Evolutionary conservation across 2,888 invertebrate genomes (phyloP), one percentile per base, ranked within the genome.

Genomic region (Epirrhoe tristata): DNA sequence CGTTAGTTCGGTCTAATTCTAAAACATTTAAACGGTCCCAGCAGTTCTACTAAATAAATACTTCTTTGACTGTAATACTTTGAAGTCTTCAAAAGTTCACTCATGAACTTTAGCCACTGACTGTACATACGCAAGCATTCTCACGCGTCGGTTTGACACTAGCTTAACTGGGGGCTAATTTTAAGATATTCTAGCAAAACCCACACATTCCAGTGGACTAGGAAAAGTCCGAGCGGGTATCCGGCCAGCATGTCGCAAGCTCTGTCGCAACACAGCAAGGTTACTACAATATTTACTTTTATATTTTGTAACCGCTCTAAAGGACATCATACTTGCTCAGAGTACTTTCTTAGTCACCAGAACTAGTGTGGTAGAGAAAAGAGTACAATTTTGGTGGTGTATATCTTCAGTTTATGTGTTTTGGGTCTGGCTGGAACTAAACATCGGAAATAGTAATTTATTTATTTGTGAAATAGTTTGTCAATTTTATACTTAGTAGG

Each of bases 211-310:
- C 56, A 7, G n/a, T 14, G 54, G 63, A 69, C 70, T 73, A 74
- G 73, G 74, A 74, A 74, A 72, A 66, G 70, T 70, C 71, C 60
- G 51, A 73, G 59, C 55, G 52, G 62, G 72, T 74, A 73, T 74
- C 74, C 74, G 73, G 74, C 67, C 69, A 63, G 63, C 24, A 24
- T 69, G 67, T 58, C 69, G 67, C 65, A 68, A 68, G n/a, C 50
- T 10, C 7, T 50, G 39, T 43, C 39, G 39, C 39, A 43, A 43
- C 39, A 10, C 39, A 12, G 66, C 74, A 76, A 76, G 76, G 76
- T 66, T 75, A 46, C 53, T 63, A 71, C 71, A 63, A 67, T 75
- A 73, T 76, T 74, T 76, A 69, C 72, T 72, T 75, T 74, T 74
- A 76, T 74, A 75, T 73, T 74, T 73, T 72, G 72, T 68, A 74